Base-by-base conservation (phyloP, 2,888 invertebrate species). In the Mesoligia furuncula region DNA sequence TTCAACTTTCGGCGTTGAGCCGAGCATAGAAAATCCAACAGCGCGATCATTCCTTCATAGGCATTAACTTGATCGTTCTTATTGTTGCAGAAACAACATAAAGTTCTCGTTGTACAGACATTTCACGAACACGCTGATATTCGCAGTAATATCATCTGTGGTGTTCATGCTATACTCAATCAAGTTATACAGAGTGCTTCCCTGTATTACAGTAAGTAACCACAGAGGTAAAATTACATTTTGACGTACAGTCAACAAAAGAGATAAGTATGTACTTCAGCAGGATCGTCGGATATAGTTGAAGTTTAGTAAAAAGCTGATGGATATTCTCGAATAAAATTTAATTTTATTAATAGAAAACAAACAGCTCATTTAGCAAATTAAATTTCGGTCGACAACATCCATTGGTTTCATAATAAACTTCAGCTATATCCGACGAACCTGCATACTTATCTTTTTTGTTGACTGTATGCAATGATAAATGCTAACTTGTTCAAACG, bases 81-180 rank as follows among this genome's bases (percentile, higher is more conserved):
- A 45, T 92, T 91, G 86, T 96, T 97, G 42, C 95, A 98, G 99
- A 93, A 99, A 99, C 95, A 97, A 98, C 92, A 98, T 99, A 79
- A 99, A 99, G 94, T 96, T 99, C 77, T 97, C 98, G 8, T 96
- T 99, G 78, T 99, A 99, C 94, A 97, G 98, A 86, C 99, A 99
- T 95, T 99, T 99, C 95, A 99, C 99, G 78, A 99, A 99, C 96
- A 99, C 99, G 17, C 96, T 99, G 87, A 98, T 99, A 91, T 99
- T 99, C 95, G 98, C 99, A 62, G 99, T 99, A 68, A 97, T 99
- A 90, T 98, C 99, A 24, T 99, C 99, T 2, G 98, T 99, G 73
- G 97, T 98, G 84, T 99, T 99, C 95, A 99, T 99, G 99, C 94
- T 99, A 71, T 99, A 99, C 97, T 98, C 98, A 0, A 98, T 99